Conservation (phyloP, 2,113 vertebrate species). For the Crocuta crocuta region DNA sequence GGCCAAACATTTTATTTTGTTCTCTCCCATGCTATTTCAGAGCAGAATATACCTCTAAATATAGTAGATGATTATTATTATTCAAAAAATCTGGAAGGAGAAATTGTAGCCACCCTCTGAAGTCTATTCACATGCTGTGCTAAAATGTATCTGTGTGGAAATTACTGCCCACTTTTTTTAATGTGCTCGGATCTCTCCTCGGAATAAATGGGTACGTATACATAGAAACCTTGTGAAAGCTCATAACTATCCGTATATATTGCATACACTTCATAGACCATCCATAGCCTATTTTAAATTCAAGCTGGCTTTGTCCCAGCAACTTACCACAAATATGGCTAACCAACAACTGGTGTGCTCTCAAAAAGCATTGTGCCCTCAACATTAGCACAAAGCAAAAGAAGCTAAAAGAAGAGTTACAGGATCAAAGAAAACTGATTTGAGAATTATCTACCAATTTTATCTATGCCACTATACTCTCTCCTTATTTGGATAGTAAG, state of each 20-base stretch:
- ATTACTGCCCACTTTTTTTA: not conserved
- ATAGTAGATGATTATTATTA: conserved; percentile 1
- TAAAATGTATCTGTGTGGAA: not conserved
- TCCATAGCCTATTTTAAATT: conserved; percentile 45
- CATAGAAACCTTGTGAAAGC: conserved; percentile 46
- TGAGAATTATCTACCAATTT: conserved; percentile 1
- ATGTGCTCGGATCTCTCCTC: conserved; percentile 38
- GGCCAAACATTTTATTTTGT: not conserved
- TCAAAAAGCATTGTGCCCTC: not conserved
- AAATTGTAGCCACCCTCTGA: not conserved
- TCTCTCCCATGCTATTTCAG: not conserved
- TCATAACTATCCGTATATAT: not conserved
- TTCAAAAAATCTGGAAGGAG: not conserved
- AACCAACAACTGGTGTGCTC: not conserved
- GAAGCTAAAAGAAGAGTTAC: not conserved
- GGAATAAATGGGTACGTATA: conserved; percentile 45
- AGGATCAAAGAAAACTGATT: conserved; percentile 29
- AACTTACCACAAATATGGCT: not conserved
- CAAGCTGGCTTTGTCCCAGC: not conserved
- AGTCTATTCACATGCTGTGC: not conserved
- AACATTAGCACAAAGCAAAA: not conserved
- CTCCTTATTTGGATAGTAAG: not conserved
- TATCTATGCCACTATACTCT: not conserved
- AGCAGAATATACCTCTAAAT: conserved; percentile 29
- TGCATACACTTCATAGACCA: not conserved